Conservation (phyloP, 2,888 invertebrate species). For the Melieria omissa region DNA sequence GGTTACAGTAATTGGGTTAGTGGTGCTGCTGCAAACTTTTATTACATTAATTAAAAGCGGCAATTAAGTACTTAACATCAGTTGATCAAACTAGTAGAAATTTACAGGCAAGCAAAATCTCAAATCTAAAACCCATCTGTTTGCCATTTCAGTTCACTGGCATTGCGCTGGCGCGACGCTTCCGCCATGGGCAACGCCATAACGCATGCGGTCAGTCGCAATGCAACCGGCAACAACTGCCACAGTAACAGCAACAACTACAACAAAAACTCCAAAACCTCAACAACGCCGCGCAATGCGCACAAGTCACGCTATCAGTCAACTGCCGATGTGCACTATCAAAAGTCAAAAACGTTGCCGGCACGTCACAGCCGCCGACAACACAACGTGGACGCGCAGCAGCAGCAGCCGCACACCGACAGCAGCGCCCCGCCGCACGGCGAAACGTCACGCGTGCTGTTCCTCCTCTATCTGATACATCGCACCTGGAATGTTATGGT, state of each 20-base stretch:
- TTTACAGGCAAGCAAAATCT: background rate
- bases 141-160: background rate
- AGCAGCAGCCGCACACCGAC: background rate
- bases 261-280: slow-evolving; percentile 27
- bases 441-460: slow-evolving; percentile 73
- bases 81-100: too few species aligned
- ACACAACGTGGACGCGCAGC: background rate
- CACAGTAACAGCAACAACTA: slow-evolving; percentile 6
- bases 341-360: slow-evolving; percentile 57
- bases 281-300: slow-evolving; percentile 13
- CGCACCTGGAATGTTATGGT: slow-evolving; percentile 77
- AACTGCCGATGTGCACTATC: slow-evolving; percentile 13
- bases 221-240: slow-evolving; percentile 1
- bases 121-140: background rate
- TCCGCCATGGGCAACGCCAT: slow-evolving; percentile 38
- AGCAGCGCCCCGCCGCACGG: slow-evolving; percentile 49
- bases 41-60: too few species aligned
- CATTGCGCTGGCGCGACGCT: background rate
- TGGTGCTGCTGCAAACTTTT: too few species aligned
- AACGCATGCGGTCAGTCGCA: slow-evolving; percentile 24
- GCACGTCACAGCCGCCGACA: slow-evolving; percentile 48
- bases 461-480: slow-evolving; percentile 75
- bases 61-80: too few species aligned
- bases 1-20: too few species aligned
- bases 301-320: slow-evolving; percentile 29